Conservation (phyloP, 2,113 vertebrate genomes). For the Syrrhaptes paradoxus region DNA sequence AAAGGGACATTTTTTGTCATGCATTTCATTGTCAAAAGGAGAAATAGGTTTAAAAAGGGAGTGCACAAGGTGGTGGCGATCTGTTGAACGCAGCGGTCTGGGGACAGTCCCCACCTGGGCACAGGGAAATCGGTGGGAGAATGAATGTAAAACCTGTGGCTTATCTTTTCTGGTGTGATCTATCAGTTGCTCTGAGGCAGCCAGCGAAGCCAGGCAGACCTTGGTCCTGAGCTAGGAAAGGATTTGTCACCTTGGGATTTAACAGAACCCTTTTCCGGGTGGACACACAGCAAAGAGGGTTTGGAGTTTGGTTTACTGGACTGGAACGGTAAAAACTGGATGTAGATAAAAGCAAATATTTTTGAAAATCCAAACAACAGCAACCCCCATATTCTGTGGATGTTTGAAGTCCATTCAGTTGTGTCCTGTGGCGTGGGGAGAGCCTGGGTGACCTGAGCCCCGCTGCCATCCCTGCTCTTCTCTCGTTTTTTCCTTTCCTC, state of each 20-base stretch:
- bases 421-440: neutral
- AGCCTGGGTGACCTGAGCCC: neutral
- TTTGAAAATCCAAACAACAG: neutral
- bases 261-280: neutral
- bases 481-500: neutral
- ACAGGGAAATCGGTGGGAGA: neutral
- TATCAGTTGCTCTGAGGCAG: neutral
- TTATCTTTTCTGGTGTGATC: too few species aligned
- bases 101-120: neutral
- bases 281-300: too few species aligned
- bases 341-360: neutral
- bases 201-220: rapidly evolving
- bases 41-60: neutral
- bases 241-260: neutral
- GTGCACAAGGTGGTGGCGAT: rapidly evolving
- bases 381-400: neutral
- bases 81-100: rapidly evolving
- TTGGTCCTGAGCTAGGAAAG: neutral
- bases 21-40: neutral
- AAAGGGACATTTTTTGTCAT: neutral
- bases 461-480: neutral
- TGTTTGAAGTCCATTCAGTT: neutral
- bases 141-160: neutral
- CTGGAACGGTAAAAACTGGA: neutral
- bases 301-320: neutral